Percentiles rank a stretch among this genome's conserved stretches.
Evolutionary conservation across 2,113 vertebrate genomes (phyloP).

Genomic region (Anhinga rufa): DNA sequence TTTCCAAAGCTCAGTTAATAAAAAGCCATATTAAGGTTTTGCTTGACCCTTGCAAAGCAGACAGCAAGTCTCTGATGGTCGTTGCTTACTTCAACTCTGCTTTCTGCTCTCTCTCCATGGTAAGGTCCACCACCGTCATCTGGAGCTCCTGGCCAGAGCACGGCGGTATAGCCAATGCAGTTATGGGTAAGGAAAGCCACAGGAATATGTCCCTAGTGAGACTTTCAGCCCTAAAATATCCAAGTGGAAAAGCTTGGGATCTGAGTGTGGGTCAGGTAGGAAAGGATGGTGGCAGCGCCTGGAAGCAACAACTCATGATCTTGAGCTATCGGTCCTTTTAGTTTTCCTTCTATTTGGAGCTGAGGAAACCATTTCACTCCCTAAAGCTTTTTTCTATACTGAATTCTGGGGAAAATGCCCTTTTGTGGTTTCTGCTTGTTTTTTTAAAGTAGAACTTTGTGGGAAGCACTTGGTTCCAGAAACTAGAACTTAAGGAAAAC

Average conservation of each 20-base stretch:
- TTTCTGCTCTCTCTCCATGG: background rate
- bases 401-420: background rate
- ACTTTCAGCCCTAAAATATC: background rate
- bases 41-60: background rate
- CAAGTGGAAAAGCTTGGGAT: background rate
- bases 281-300: background rate
- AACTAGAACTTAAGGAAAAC: background rate
- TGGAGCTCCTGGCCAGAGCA: background rate
- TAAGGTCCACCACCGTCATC: background rate
- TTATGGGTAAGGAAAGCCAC: background rate
- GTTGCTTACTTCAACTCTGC: background rate
- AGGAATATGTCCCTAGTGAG: background rate
- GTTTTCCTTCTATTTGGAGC: background rate
- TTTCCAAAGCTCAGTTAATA: background rate
- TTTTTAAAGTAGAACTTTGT: background rate
- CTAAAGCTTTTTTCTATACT: background rate
- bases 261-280: background rate
- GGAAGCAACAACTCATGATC: background rate
- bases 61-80: accelerated
- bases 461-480: background rate
- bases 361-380: background rate
- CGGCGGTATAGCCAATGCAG: accelerated
- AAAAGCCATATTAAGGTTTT: background rate
- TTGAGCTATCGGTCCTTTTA: background rate
- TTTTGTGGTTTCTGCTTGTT: background rate